Percentiles rank a stretch among this genome's conserved stretches.
phyloP scores from a whole-genome alignment of 1,140 invertebrate genomes.

The Drosophila arawakana region DNA sequence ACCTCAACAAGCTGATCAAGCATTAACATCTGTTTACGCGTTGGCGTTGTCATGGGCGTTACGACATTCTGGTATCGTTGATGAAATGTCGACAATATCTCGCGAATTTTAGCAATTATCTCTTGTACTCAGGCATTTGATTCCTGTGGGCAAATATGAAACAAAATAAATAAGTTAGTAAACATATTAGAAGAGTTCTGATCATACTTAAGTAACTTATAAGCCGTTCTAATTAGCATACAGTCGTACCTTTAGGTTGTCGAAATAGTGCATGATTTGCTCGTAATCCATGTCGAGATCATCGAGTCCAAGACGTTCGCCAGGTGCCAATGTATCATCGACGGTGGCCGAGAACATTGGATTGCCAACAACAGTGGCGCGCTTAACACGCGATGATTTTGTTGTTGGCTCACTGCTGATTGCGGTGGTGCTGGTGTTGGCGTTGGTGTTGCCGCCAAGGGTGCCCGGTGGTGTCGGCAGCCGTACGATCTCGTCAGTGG shows the following conservation, averaged over 20 bases:
- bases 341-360: conserved; percentile 90
- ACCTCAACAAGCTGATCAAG: conserved; percentile 62
- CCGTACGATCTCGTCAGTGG: conserved; percentile 69
- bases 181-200: neutral
- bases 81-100: conserved; percentile 90
- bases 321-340: conserved; percentile 82
- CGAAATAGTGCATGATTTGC: conserved; percentile 98
- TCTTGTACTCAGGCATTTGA: conserved; percentile 91
- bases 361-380: conserved; percentile 94
- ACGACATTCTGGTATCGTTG: conserved; percentile 86
- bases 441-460: neutral
- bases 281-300: conserved; percentile 97
- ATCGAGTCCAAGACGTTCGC: conserved; percentile 89
- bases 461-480: conserved; percentile 52
- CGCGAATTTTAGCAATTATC: conserved; percentile 91
- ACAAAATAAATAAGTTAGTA: neutral
- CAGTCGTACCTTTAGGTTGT: conserved; percentile 94
- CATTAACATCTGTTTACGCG: conserved; percentile 69
- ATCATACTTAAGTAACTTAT: neutral
- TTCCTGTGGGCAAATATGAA: conserved; percentile 85
- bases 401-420: conserved; percentile 85
- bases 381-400: conserved; percentile 86
- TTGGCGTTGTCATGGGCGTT: conserved; percentile 67
- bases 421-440: conserved; percentile 1
- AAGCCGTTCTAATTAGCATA: neutral